Conservation (phyloP, 2,113 vertebrate genomes). For the Zosterops hypoxanthus region DNA sequence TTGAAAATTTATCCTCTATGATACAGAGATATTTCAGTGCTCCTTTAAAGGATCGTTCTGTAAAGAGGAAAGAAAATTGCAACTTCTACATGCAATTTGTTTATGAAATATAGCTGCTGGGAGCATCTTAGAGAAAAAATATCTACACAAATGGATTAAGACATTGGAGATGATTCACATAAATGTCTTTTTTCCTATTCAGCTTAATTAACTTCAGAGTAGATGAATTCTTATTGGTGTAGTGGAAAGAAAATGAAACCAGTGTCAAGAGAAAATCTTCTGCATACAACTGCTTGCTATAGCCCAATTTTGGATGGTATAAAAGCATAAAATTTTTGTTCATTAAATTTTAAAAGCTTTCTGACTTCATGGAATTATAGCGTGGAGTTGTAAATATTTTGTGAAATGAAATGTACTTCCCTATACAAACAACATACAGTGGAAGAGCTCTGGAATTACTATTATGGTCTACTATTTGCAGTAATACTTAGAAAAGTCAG, state of each 20-base stretch:
- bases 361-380: conserved; percentile 41
- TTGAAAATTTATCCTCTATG: background rate
- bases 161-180: conserved; percentile 20
- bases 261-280: conserved; percentile 9
- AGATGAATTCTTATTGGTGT: conserved; percentile 42
- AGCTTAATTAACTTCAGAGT: conserved; percentile 53
- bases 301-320: background rate
- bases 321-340: conserved; percentile 36
- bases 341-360: conserved; percentile 65
- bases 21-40: background rate
- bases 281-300: background rate
- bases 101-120: conserved; percentile 16
- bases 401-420: conserved; percentile 45
- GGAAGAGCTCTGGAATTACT: conserved; percentile 27
- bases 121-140: conserved; percentile 24
- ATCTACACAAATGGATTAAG: background rate
- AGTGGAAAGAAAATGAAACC: conserved; percentile 36
- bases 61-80: conserved; percentile 15
- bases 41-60: background rate
- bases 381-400: conserved; percentile 43
- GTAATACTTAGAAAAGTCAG: conserved; percentile 16
- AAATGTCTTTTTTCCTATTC: conserved; percentile 37
- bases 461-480: conserved; percentile 31
- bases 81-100: conserved; percentile 4
- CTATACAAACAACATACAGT: background rate